A percentile compares a stretch with the other conserved stretches of the same genome.
phyloP scores from a whole-genome alignment of 2,113 vertebrate genomes.

The Condylura cristata region DNA sequence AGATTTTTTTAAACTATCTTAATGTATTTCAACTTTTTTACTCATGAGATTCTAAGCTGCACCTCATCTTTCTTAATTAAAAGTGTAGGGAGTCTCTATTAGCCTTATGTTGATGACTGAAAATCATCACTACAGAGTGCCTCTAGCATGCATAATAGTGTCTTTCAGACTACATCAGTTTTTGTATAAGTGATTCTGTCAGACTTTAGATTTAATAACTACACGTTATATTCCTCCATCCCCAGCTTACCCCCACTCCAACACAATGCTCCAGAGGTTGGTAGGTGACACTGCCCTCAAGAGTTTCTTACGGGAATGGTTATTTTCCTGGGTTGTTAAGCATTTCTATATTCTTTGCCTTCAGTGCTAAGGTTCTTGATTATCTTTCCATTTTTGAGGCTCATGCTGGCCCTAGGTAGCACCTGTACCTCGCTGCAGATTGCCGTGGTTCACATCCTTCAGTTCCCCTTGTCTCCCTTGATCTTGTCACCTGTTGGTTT shows the following conservation, averaged over 20 bases:
- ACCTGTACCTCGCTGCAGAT: neutral
- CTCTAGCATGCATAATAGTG: neutral
- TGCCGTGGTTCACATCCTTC: accelerated
- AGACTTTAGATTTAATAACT: neutral
- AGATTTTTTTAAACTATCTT: neutral
- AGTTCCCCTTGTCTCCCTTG: neutral
- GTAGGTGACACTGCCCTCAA: neutral
- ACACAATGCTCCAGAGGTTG: no score
- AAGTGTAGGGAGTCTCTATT: neutral
- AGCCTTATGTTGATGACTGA: neutral
- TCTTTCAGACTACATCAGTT: neutral
- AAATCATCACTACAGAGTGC: no score
- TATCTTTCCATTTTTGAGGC: neutral
- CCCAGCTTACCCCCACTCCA: no score
- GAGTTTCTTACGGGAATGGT: neutral
- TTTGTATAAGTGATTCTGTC: neutral
- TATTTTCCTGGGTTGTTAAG: neutral
- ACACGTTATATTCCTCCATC: neutral
- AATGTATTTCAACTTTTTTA: neutral
- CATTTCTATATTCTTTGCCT: no score
- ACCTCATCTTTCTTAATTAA: neutral
- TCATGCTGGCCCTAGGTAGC: neutral
- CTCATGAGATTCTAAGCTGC: neutral
- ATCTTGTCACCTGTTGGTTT: neutral
- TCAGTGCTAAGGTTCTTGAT: neutral